These are phyloP conservation scores for Amphipyra berbera DNA, from an alignment of 2,888 invertebrate genomes.

Conservation along the genomic window DNA sequence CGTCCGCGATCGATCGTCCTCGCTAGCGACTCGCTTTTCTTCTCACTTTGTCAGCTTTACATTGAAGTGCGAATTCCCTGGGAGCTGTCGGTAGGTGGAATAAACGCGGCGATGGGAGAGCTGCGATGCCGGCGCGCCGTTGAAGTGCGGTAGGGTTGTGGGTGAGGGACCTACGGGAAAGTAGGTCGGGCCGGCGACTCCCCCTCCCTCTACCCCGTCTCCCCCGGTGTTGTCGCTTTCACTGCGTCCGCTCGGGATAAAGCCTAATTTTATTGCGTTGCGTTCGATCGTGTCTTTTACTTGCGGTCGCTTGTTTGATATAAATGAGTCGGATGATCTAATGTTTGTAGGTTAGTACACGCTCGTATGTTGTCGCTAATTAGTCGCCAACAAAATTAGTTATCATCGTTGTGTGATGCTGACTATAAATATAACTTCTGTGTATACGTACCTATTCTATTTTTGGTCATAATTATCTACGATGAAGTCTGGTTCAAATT, in stretches of 20 bases:
- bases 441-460: neutral
- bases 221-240: constrained; percentile 80
- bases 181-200: constrained; percentile 77
- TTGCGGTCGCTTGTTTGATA: constrained; percentile 68
- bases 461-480: neutral
- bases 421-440: constrained; percentile 3
- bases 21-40: constrained; percentile 65
- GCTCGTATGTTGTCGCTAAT: constrained; percentile 17
- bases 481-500: neutral
- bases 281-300: constrained; percentile 80
- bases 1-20: constrained; percentile 73
- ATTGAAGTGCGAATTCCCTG: constrained; percentile 74
- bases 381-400: constrained; percentile 3
- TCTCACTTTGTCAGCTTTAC: constrained; percentile 71
- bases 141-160: constrained; percentile 66
- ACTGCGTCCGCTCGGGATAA: constrained; percentile 79
- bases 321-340: constrained; percentile 65
- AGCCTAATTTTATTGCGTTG: constrained; percentile 86
- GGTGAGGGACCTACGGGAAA: constrained; percentile 73
- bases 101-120: constrained; percentile 68
- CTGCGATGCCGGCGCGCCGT: constrained; percentile 61
- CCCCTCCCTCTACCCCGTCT: constrained; percentile 49
- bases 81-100: constrained; percentile 66
- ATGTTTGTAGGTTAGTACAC: constrained; percentile 25
- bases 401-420: neutral